phyloP scores from a whole-genome alignment of 53 echinoderm and acorn worm species.

The Mesocentrotus franciscanus region DNA sequence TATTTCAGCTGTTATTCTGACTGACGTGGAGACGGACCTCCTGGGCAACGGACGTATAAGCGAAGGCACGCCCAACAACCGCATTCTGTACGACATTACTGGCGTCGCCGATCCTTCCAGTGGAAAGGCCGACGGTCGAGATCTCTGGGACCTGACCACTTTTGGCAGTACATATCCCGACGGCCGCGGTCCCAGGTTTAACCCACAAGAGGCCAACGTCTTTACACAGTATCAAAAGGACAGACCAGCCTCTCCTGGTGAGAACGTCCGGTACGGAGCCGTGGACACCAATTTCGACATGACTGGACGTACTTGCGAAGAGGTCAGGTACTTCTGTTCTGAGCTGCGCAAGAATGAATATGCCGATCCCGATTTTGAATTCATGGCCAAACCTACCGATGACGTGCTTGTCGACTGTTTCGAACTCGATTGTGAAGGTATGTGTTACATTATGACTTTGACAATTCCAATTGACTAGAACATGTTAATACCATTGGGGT shows the following conservation, averaged over 20 bases:
- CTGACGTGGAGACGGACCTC: constrained; percentile 51
- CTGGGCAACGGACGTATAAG: constrained; percentile 63
- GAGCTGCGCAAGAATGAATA: constrained; percentile 73
- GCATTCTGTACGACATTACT: constrained; percentile 76
- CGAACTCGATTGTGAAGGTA: constrained; percentile 68
- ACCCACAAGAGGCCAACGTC: constrained; percentile 69
- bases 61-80: constrained; percentile 76
- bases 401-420: constrained; percentile 62
- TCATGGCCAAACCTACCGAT: constrained; percentile 66
- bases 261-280: constrained; percentile 74
- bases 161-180: constrained; percentile 79
- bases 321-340: constrained; percentile 82
- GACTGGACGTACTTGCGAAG: constrained; percentile 78
- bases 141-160: constrained; percentile 84
- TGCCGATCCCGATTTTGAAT: constrained; percentile 79
- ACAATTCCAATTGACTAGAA: too few species aligned
- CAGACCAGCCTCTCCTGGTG: constrained; percentile 77
- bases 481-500: neutral
- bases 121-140: constrained; percentile 76
- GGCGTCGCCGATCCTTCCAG: constrained; percentile 78
- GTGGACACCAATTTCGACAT: constrained; percentile 93
- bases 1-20: constrained; percentile 70
- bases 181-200: constrained; percentile 75
- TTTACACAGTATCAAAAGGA: constrained; percentile 76
- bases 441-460: constrained; percentile 53